Conservation (phyloP, 2,113 vertebrate genomes). For the Eidolon helvum region DNA sequence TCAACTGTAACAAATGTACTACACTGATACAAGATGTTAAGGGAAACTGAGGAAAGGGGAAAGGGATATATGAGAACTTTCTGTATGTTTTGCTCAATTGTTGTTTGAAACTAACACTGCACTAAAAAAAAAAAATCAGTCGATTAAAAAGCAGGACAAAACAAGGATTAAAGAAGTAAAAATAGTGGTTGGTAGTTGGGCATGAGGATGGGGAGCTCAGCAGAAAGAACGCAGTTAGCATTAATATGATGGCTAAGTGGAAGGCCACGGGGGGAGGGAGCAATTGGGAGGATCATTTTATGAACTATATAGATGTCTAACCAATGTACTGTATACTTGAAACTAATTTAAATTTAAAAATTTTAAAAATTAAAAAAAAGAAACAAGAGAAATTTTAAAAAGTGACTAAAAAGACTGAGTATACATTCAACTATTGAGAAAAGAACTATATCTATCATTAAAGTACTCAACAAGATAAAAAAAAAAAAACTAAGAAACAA, state of each 20-base stretch:
- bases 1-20: not conserved
- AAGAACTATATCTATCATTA: not conserved
- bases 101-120: not conserved
- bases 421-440: not conserved
- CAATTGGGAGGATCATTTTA: no score
- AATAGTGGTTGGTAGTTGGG: no score
- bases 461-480: not conserved
- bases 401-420: not conserved
- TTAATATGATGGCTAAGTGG: no score
- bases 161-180: not conserved
- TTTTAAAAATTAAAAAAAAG: not conserved
- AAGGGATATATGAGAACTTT: not conserved
- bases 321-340: no score
- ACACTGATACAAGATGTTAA: not conserved
- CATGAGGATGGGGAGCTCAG: no score
- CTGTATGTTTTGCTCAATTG: not conserved
- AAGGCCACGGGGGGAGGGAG: no score
- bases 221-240: no score
- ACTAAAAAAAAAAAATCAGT: no score
- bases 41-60: fast-evolving
- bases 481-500: not conserved
- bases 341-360: no score
- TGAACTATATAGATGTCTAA: no score
- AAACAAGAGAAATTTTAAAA: not conserved
- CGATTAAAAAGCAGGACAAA: not conserved